Percentiles rank a stretch among this genome's conserved stretches.
phyloP scores from a whole-genome alignment of 2,797 vertebrate species.

The Epinephelus awoara region DNA sequence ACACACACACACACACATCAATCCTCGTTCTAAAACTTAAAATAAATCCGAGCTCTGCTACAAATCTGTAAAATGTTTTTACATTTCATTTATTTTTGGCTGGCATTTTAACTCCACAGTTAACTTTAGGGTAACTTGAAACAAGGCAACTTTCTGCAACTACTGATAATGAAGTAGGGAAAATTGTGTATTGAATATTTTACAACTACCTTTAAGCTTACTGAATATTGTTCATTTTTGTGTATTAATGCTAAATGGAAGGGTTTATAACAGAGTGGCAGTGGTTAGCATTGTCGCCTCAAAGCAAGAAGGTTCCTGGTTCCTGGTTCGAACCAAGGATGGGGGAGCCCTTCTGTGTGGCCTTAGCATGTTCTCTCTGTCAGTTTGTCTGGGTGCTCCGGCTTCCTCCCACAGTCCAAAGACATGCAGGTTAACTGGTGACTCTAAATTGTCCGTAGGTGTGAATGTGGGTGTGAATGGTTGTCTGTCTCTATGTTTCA shows the following conservation, averaged over 20 bases:
- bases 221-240: not conserved
- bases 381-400: no score
- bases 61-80: not conserved
- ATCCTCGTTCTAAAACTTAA: not conserved
- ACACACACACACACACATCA: constrained; percentile 14
- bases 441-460: no score
- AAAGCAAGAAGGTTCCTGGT: no score
- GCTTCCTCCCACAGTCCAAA: no score
- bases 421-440: no score
- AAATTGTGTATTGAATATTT: no score
- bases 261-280: not conserved
- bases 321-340: no score
- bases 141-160: not conserved
- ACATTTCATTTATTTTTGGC: not conserved
- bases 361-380: no score
- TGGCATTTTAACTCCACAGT: not conserved
- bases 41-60: constrained; percentile 4
- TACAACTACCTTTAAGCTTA: not conserved
- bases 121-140: not conserved
- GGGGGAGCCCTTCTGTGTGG: no score
- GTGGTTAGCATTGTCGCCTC: no score
- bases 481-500: no score
- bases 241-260: not conserved
- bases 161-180: not conserved
- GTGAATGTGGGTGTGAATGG: no score